Base-by-base conservation (phyloP, 1,140 invertebrate genomes). In the Maniola jurtina region DNA sequence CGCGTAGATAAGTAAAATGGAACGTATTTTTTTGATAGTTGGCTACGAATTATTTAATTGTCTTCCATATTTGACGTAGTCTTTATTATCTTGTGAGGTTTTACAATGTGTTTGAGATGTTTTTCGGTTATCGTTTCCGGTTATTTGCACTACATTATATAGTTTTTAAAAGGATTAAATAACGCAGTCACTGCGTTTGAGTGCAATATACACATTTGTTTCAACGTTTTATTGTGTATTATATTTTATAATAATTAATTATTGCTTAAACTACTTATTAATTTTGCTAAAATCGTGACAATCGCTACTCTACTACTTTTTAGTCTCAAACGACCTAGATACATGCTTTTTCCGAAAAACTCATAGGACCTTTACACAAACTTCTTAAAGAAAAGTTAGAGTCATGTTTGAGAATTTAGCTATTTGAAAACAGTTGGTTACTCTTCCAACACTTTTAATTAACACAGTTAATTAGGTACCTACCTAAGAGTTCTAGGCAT, bases 11-110 rank as follows among this genome's bases (percentile, higher is more conserved):
- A 40, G 57, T 66, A 45, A 63, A 63, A 50, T 13, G 50, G 50
- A 61, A 63, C 35, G 66, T 72, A 60, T 77, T 84, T 77, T 66
- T 74, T 82, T 76, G 74, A 78, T 73, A 72, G 88, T 89, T 90
- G 86, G 86, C 88, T 90, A 90, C 88, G 83, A 87, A 90, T 90
- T 90, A 90, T 89, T 88, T 83, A 72, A 76, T 81, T 73, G 88
- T 90, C 88, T 90, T 90, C 88, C 88, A 90, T 86, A 75, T 81
- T 76, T 70, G 64, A 73, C 58, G 76, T 82, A 81, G 78, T 76
- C 33, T 34, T 55, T 55, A 55, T 11, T 55, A 55, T 11, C 52
- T 11, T 74, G 64, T 71, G 64, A 55, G 62, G 71, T 66, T 67
- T 45, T 70, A 58, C 68, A 34, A 58, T 73, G 58, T 73, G 71